phyloP scores from a whole-genome alignment of 2,888 invertebrate species.

The Drymonia ruficornis region DNA sequence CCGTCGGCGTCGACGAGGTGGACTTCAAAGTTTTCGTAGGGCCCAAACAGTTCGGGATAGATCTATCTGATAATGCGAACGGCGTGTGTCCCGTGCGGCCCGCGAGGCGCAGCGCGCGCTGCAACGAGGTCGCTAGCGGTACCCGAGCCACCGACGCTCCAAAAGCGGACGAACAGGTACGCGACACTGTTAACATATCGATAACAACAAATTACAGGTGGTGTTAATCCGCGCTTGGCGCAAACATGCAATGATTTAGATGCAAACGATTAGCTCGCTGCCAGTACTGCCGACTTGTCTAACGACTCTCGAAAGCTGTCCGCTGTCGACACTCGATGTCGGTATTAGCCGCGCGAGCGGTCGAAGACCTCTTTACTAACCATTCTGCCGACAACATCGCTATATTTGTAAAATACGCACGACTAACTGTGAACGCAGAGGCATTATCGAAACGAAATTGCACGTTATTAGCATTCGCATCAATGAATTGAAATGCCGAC shows the following conservation, averaged over 20 bases:
- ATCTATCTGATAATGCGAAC: conserved; percentile 69
- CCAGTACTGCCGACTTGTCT: conserved; percentile 47
- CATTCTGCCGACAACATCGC: conserved; percentile 45
- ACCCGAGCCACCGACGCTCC: conserved; percentile 76
- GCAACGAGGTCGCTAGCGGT: conserved; percentile 84
- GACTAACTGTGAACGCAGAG: conserved; percentile 49
- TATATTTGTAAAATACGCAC: conserved; percentile 49
- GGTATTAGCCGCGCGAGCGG: conserved; percentile 48
- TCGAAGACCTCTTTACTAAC: conserved; percentile 56
- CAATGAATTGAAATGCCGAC: conserved; percentile 33
- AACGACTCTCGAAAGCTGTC: conserved; percentile 60
- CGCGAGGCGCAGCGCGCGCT: conserved; percentile 72
- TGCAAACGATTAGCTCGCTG: conserved; percentile 44
- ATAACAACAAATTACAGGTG: conserved; percentile 77
- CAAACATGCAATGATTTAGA: conserved; percentile 55
- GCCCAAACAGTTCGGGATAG: conserved; percentile 73
- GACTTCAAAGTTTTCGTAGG: conserved; percentile 69
- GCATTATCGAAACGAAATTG: conserved; percentile 42
- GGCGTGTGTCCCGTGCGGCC: conserved; percentile 78
- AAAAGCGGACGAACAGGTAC: conserved; percentile 84
- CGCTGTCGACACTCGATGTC: conserved; percentile 40
- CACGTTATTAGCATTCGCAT: conserved; percentile 45
- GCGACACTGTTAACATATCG: conserved; percentile 80
- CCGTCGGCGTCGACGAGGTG: conserved; percentile 61
- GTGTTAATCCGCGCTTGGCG: conserved; percentile 53